Evolutionary conservation across 2,888 invertebrate species (phyloP).

Genomic region (Teinopalpus imperialis): DNA sequence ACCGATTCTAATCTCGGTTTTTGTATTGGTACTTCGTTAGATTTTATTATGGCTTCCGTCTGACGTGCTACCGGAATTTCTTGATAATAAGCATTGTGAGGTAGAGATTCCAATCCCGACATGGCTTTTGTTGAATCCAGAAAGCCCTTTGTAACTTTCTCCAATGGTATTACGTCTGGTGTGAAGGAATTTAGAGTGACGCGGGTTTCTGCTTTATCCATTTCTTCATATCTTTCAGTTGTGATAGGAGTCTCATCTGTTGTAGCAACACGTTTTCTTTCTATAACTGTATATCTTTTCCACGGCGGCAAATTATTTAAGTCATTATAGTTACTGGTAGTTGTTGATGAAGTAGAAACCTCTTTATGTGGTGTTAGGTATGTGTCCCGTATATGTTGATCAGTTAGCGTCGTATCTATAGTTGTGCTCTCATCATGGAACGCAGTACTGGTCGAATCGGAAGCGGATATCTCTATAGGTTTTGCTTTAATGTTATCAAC

Average conservation of each 20-base stretch:
- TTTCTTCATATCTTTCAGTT: conserved; percentile 34
- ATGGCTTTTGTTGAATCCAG: background rate
- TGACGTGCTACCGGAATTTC: background rate
- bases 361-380: too few species aligned
- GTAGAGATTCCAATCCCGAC: background rate
- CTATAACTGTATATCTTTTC: conserved; percentile 38
- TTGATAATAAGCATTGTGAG: background rate
- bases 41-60: conserved; percentile 1
- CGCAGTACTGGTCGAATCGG: too few species aligned
- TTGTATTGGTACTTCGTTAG: background rate
- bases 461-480: too few species aligned
- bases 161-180: background rate
- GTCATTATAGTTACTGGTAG: conserved; percentile 2
- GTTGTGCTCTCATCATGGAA: background rate
- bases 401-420: background rate
- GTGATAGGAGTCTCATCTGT: conserved; percentile 31
- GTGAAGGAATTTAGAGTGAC: conserved; percentile 1
- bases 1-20: conserved; percentile 39
- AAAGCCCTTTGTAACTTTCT: conserved; percentile 20
- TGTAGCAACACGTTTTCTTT: conserved; percentile 39
- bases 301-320: conserved; percentile 10
- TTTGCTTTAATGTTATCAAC: conserved; percentile 3
- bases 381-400: too few species aligned
- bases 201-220: conserved; percentile 41
- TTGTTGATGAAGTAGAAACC: background rate